phyloP scores from a whole-genome alignment of 2,113 vertebrate species.

The Pelecanus crispus region DNA sequence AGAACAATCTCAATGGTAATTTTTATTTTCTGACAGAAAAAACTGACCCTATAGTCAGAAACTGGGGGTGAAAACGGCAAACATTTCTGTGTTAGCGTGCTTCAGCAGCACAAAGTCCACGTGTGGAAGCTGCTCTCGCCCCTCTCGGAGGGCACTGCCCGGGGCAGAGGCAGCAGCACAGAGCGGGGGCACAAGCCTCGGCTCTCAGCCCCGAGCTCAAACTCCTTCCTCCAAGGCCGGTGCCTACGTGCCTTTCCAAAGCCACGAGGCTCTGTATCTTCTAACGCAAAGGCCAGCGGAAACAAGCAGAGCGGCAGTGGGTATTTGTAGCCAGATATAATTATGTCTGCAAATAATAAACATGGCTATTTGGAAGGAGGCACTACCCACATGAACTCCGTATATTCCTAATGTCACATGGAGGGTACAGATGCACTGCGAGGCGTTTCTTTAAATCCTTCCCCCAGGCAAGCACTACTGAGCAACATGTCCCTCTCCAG shows the following conservation, averaged over 20 bases:
- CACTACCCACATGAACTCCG: not conserved
- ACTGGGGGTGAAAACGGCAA: not conserved
- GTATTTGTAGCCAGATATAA: not conserved
- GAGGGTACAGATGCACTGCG: not conserved
- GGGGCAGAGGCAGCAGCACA: not conserved
- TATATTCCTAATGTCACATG: rapidly evolving
- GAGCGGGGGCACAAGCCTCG: not conserved
- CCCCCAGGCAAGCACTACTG: not conserved
- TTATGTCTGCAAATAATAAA: not conserved
- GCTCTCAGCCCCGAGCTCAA: not conserved
- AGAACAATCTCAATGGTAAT: not conserved
- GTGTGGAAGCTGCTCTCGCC: not conserved
- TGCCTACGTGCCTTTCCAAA: not conserved
- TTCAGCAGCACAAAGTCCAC: not conserved
- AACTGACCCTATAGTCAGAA: not conserved
- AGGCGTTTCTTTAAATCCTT: not conserved
- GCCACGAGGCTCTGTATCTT: not conserved
- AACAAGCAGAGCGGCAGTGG: not conserved
- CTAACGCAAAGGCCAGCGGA: not conserved
- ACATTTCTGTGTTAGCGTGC: rapidly evolving
- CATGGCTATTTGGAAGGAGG: not conserved
- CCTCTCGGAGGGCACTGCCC: rapidly evolving
- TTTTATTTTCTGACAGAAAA: not conserved
- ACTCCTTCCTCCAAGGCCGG: rapidly evolving
- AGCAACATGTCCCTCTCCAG: not conserved